phyloP scores from a whole-genome alignment of 2,113 vertebrate genomes.

The Sorex fumeus region DNA sequence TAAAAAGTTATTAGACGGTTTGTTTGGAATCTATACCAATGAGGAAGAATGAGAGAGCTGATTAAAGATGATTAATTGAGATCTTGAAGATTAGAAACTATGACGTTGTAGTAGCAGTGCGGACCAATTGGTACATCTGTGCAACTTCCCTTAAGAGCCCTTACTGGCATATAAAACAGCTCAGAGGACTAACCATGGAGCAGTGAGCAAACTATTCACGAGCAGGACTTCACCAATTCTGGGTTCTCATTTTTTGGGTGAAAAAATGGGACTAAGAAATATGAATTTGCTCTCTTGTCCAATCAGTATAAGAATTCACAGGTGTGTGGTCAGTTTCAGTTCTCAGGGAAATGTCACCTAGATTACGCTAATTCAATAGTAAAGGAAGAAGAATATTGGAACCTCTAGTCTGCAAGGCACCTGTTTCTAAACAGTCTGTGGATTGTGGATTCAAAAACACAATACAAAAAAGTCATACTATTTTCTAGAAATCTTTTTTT shows the following conservation, averaged over 20 bases:
- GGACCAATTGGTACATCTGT: not conserved
- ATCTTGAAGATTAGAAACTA: not conserved
- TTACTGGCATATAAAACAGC: not conserved
- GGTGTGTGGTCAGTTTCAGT: not conserved
- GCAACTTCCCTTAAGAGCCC: no score
- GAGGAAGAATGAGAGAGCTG: not conserved
- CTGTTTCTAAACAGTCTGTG: constrained; percentile 24
- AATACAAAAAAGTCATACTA: no score
- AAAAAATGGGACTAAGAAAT: constrained; percentile 15
- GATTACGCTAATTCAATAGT: not conserved
- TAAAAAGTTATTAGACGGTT: not conserved
- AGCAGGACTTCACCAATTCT: no score
- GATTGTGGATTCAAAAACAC: no score
- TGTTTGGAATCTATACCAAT: not conserved
- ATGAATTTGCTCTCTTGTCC: not conserved
- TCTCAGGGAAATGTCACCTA: not conserved
- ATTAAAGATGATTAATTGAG: not conserved
- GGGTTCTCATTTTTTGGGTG: not conserved
- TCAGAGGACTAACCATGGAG: no score
- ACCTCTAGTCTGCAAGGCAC: not conserved
- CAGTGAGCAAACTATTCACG: no score
- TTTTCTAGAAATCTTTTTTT: no score
- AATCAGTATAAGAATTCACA: not conserved
- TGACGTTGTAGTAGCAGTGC: not conserved
- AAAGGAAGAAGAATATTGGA: not conserved